These are phyloP conservation scores for Dexiosoma caninum DNA, from an alignment of 2,888 invertebrate genomes.

Conservation along the genomic window DNA sequence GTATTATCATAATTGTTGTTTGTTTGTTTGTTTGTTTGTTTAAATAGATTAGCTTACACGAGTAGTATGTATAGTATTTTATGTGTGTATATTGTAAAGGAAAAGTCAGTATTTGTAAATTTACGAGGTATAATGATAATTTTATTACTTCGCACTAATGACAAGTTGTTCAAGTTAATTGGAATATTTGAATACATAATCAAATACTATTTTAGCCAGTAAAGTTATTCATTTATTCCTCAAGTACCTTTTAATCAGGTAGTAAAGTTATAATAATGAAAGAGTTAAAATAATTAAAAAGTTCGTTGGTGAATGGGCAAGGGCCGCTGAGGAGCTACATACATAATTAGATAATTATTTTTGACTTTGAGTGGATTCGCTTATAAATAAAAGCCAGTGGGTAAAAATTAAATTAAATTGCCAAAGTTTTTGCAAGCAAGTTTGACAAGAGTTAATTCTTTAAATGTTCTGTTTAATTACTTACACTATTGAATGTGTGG, in stretches of 20 bases:
- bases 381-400: too few relatives aligned
- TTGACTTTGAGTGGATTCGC: background rate
- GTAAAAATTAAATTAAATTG: background rate
- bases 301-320: too few relatives aligned
- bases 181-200: constrained; percentile 11
- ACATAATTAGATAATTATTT: too few relatives aligned
- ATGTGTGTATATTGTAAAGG: too few relatives aligned
- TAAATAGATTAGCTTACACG: background rate
- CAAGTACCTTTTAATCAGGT: background rate
- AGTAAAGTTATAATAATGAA: background rate
- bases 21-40: too few relatives aligned
- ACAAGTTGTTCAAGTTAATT: constrained; percentile 7
- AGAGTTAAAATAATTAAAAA: background rate
- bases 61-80: too few relatives aligned
- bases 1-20: too few relatives aligned
- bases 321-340: too few relatives aligned
- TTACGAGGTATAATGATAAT: constrained; percentile 5
- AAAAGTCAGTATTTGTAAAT: too few relatives aligned
- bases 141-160: constrained; percentile 3
- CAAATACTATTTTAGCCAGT: background rate
- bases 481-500: constrained; percentile 1
- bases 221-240: background rate
- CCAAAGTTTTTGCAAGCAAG: background rate
- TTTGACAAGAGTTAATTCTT: background rate
- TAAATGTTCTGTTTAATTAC: constrained; percentile 12